Base-by-base conservation (phyloP, 2,797 vertebrate genomes). In the Enteromius treurensis region DNA sequence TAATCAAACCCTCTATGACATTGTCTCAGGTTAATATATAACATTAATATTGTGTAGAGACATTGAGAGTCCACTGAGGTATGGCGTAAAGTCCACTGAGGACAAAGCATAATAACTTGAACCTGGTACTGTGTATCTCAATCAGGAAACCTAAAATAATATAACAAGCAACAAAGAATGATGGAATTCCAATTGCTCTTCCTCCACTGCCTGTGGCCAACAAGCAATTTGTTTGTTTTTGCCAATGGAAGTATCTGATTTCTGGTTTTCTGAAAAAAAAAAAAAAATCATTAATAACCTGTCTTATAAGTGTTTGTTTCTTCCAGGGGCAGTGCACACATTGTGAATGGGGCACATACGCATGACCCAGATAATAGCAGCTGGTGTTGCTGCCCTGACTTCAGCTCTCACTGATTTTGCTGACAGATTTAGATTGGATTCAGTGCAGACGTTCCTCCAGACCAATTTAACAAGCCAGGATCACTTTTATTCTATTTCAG, bases 141-240 rank as follows among this genome's bases (percentile, higher is more conserved):
- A 45, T 10, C 13, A 60, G 34, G 15, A 45, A 29, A 42, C 2
- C 55, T 58, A 13, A 60, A 62, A 77, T 45, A 77, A 77, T 62
- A 26, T 55, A 62, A 29, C 23, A 60, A 9, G 15, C 55, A 15
- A 14, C 1, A 2, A 65, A 65, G 37, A 29, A 62, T 62, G 9
- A 62, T 81, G 70, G 42, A 74, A 79, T 67, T 82, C 75, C 60
- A 79, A 55, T 79, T 76, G 75, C 45, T 81, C 51, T 77, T 81
- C 32, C 11, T 64, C n/a, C 69, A 68, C 23, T 26, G 42, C 58
- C n/a, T 49, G 23, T 73, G 23, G 51, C 21, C 29, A 53, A 47
- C 58, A 77, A 79, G 40, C 51, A 70, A 82, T 87, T 70, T 74
- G 84, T 81, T 87, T 58, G 17, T 65, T 78, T 71, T 75, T 26